Evolutionary conservation across 1,140 invertebrate species (phyloP).

Genomic region (Cyclargus thomasi): DNA sequence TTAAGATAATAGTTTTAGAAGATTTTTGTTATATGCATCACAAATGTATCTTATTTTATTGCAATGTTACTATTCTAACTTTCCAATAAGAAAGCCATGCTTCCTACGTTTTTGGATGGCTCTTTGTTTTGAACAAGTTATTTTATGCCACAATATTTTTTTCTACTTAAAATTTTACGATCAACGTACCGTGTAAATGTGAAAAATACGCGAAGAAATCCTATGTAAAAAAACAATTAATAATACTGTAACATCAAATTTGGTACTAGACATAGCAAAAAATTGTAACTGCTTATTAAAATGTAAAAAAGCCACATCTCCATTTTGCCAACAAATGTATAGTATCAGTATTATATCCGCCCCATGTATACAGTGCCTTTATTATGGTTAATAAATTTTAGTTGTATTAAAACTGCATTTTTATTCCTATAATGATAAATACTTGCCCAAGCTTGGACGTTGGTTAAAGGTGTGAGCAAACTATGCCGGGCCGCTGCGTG

Average conservation of each 20-base stretch:
- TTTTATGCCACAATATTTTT: neutral
- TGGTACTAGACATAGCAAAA: neutral
- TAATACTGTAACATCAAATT: neutral
- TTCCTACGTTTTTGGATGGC: neutral
- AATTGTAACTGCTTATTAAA: neutral
- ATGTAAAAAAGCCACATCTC: neutral
- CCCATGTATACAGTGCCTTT: constrained; percentile 50
- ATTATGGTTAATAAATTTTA: constrained; percentile 47
- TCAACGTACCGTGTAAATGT: neutral
- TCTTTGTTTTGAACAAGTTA: neutral
- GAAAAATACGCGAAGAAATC: neutral
- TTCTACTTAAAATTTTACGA: neutral
- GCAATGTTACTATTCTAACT: constrained; percentile 13
- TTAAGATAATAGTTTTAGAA: constrained; percentile 10
- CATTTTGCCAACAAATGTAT: constrained; percentile 28
- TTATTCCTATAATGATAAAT: too few species aligned
- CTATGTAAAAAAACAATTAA: neutral
- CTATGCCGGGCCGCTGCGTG: too few species aligned
- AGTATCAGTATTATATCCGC: constrained; percentile 44
- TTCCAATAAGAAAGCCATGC: neutral
- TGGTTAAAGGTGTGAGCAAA: too few species aligned
- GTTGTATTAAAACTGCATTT: constrained; percentile 22
- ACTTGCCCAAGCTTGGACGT: neutral
- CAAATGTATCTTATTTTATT: constrained; percentile 15
- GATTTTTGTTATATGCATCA: constrained; percentile 15